phyloP scores from a whole-genome alignment of 2,888 invertebrate genomes.

The Fabriciana adippe region DNA sequence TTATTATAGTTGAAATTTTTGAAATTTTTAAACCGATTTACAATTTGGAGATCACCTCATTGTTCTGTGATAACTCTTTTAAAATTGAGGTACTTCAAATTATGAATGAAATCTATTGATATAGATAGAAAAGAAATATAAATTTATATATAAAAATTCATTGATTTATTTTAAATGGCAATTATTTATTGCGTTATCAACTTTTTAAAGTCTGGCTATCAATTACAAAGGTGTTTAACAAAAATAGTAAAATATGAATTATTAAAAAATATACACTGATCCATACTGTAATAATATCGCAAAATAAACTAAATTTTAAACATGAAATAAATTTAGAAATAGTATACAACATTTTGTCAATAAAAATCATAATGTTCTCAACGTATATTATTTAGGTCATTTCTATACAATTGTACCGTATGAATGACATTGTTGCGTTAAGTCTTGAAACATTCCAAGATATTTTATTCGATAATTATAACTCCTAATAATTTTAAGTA shows the following conservation, averaged over 20 bases:
- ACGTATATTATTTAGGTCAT: constrained; percentile 14
- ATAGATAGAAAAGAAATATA: not conserved
- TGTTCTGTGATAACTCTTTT: constrained; percentile 81
- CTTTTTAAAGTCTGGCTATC: too few relatives aligned
- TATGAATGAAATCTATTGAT: constrained; percentile 32
- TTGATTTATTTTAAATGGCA: too few relatives aligned
- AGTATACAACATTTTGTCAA: too few relatives aligned
- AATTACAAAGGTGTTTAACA: too few relatives aligned
- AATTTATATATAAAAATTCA: too few relatives aligned
- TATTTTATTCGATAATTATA: constrained; percentile 56
- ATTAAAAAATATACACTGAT: too few relatives aligned
- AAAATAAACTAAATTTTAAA: too few relatives aligned
- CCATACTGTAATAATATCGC: too few relatives aligned
- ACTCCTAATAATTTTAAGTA: constrained; percentile 51
- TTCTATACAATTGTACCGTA: not conserved
- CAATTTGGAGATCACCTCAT: constrained; percentile 76
- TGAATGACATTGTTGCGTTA: constrained; percentile 35
- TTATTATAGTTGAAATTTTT: not conserved
- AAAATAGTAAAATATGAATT: too few relatives aligned
- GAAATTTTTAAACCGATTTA: not conserved
- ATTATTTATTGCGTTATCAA: too few relatives aligned
- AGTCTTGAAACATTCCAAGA: constrained; percentile 64
- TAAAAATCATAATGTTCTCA: too few relatives aligned
- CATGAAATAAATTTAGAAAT: not conserved
- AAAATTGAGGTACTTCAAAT: constrained; percentile 78